These are phyloP conservation scores for Pollenia angustigena DNA, from an alignment of 2,888 invertebrate species.

Conservation along the genomic window DNA sequence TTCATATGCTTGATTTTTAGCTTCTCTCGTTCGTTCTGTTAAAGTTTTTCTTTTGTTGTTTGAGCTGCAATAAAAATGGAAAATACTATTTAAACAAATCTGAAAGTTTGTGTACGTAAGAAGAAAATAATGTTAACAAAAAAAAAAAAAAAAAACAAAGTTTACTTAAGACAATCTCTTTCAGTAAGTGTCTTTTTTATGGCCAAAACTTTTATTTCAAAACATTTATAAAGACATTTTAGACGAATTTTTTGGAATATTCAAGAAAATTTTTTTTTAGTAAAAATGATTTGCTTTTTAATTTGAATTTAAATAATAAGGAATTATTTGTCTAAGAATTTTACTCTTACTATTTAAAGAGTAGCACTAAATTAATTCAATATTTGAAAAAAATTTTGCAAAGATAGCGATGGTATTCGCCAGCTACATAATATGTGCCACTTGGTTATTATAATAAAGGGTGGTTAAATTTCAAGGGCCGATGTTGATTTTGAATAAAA, in stretches of 20 bases:
- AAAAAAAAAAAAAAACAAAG: neutral
- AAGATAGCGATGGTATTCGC: too few species aligned
- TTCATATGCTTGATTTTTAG: slow-evolving; percentile 31
- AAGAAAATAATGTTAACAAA: neutral
- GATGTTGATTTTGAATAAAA: too few species aligned
- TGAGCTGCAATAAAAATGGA: slow-evolving; percentile 36
- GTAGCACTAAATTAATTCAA: too few species aligned
- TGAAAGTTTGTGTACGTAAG: neutral
- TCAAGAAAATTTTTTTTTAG: neutral
- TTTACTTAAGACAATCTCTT: neutral
- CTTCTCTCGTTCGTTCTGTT: neutral
- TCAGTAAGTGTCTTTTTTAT: slow-evolving; percentile 30
- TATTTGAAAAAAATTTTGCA: too few species aligned
- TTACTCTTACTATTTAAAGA: too few species aligned
- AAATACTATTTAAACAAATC: slow-evolving; percentile 13
- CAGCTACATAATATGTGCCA: too few species aligned
- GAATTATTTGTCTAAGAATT: too few species aligned
- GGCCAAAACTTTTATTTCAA: slow-evolving; percentile 23
- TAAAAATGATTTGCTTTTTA: slow-evolving; percentile 3
- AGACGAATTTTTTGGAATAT: neutral
- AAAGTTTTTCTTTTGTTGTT: slow-evolving; percentile 1
- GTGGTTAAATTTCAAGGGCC: too few species aligned
- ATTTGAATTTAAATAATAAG: neutral
- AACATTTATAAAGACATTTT: slow-evolving; percentile 52
- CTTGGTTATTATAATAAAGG: too few species aligned